Conservation (phyloP, 1,140 invertebrate species). For the Drosophila gunungcola region DNA sequence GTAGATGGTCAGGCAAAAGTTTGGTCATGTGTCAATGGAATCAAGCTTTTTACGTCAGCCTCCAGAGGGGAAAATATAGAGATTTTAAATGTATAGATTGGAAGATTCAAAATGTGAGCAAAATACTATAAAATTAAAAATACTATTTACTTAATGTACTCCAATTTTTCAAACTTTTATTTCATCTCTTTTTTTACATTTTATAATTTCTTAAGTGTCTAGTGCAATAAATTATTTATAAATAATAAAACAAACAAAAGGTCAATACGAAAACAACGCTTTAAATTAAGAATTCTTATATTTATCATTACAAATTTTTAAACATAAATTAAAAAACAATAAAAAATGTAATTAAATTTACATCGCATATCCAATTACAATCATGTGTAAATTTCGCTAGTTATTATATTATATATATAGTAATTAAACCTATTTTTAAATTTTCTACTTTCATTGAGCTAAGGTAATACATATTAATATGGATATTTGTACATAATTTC, state of each 20-base stretch:
- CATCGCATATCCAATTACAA: slow-evolving; percentile 51
- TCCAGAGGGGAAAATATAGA: slow-evolving; percentile 20
- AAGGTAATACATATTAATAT: slow-evolving; percentile 39
- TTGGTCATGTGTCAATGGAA: slow-evolving; percentile 69
- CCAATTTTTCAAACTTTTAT: slow-evolving; percentile 38
- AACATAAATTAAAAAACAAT: slow-evolving; percentile 61
- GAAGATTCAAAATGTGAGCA: background rate
- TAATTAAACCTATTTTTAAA: slow-evolving; percentile 19
- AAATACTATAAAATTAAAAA: background rate
- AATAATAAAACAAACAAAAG: slow-evolving; percentile 77
- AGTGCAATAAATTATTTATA: slow-evolving; percentile 74
- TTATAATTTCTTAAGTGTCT: slow-evolving; percentile 38
- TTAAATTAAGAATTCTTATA: slow-evolving; percentile 33
- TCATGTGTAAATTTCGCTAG: slow-evolving; percentile 71
- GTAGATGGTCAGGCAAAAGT: slow-evolving; percentile 66
- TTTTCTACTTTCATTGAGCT: slow-evolving; percentile 62
- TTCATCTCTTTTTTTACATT: slow-evolving; percentile 35
- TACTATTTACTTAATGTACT: background rate
- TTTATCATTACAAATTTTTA: slow-evolving; percentile 12
- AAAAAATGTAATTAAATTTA: slow-evolving; percentile 38
- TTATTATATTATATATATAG: slow-evolving; percentile 14
- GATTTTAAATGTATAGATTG: slow-evolving; percentile 12
- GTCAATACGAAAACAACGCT: slow-evolving; percentile 61
- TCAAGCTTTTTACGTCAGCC: slow-evolving; percentile 40
- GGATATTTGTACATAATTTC: slow-evolving; percentile 74